Conservation (phyloP, 1,140 invertebrate species). For the Geopemphigus sp. region DNA sequence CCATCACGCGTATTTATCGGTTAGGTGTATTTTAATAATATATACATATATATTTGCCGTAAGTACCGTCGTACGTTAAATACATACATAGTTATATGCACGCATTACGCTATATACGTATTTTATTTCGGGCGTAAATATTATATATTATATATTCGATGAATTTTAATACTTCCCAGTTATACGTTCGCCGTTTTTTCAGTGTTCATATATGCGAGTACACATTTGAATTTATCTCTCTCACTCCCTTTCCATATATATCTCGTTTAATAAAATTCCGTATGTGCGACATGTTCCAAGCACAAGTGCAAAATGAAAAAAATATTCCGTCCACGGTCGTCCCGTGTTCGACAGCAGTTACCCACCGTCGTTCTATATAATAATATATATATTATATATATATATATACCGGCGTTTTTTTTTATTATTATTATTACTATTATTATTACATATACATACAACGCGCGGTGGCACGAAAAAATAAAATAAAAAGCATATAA, state of each 20-base stretch:
- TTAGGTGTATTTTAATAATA: not conserved
- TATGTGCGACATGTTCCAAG: constrained; percentile 16
- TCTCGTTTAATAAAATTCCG: constrained; percentile 33
- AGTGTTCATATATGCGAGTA: not conserved
- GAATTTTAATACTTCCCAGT: not conserved
- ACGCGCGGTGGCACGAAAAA: not conserved
- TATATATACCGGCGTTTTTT: not conserved
- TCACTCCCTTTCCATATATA: not conserved
- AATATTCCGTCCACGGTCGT: constrained; percentile 37
- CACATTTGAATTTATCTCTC: not conserved
- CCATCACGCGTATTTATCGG: not conserved
- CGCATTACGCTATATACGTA: not conserved
- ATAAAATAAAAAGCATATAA: constrained; percentile 15
- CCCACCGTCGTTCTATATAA: not conserved
- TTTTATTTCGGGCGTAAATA: not conserved
- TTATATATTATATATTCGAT: not conserved
- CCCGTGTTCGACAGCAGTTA: constrained; percentile 33
- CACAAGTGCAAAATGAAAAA: constrained; percentile 40
- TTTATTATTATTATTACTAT: constrained; percentile 26
- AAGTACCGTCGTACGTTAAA: too few relatives aligned
- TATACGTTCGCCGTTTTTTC: not conserved
- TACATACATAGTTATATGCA: too few relatives aligned
- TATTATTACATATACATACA: constrained; percentile 11
- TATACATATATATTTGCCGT: too few relatives aligned
- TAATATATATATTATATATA: too few relatives aligned